phyloP scores from a whole-genome alignment of 2,113 vertebrate species.

The Procapra przewalskii region DNA sequence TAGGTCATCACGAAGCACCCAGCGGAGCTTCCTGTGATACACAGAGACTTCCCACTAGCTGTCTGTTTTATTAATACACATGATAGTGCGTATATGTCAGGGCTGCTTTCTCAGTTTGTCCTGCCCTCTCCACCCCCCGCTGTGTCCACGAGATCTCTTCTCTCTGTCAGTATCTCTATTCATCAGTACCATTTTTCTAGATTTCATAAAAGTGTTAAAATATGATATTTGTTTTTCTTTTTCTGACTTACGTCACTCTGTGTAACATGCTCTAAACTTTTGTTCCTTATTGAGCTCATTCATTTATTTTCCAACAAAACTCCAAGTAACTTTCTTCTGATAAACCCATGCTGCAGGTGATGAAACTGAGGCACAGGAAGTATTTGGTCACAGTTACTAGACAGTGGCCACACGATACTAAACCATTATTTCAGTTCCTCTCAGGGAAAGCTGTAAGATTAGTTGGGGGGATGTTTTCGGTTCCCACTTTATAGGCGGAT shows the following conservation, averaged over 20 bases:
- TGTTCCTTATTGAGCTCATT: neutral
- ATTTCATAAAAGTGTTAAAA: neutral
- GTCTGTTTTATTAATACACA: neutral
- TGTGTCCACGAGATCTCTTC: neutral
- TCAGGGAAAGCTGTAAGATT: neutral
- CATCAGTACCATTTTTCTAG: neutral
- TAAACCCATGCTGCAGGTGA: neutral
- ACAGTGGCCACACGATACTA: neutral
- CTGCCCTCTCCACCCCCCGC: neutral
- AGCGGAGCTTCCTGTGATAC: neutral
- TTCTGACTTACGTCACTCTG: neutral
- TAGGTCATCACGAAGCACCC: neutral
- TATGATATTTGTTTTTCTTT: neutral
- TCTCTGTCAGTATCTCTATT: neutral
- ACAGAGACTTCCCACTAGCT: neutral
- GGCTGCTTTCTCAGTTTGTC: neutral
- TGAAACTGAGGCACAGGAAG: neutral
- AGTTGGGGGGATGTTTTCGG: neutral
- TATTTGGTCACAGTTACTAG: neutral
- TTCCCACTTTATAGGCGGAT: neutral
- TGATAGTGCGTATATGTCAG: neutral
- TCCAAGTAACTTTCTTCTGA: neutral
- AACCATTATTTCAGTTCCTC: neutral
- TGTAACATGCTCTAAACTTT: neutral
- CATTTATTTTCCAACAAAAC: neutral